A percentile compares a stretch with the other conserved stretches of the same genome.
phyloP scores from a whole-genome alignment of 2,797 vertebrate species.

The Ceryle rudis region DNA sequence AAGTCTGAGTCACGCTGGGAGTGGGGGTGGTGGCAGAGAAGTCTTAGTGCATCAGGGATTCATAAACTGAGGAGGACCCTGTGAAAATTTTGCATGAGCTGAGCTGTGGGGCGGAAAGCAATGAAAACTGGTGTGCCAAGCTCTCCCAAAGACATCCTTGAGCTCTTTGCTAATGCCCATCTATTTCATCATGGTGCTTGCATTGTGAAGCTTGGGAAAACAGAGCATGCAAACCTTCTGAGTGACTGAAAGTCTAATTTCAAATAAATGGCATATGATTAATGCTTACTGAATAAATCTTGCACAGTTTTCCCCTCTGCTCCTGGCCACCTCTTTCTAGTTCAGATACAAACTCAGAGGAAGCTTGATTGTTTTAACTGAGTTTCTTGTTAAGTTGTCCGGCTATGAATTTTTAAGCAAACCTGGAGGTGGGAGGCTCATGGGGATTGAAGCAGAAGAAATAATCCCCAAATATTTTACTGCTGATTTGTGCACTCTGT shows the following conservation, averaged over 20 bases:
- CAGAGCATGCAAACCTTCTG: not conserved
- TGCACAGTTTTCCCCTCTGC: not conserved
- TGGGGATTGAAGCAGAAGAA: not conserved
- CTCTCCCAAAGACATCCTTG: not conserved
- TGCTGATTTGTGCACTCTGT: not conserved
- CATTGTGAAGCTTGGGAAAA: not conserved
- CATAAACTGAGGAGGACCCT: not conserved
- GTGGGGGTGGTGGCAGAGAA: slow-evolving; percentile 44
- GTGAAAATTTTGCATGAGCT: not conserved
- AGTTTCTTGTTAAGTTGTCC: not conserved
- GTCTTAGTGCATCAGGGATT: not conserved
- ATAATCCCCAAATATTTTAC: not conserved
- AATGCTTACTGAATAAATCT: not conserved
- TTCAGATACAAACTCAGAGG: not conserved
- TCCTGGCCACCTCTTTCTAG: not conserved
- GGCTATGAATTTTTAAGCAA: not conserved
- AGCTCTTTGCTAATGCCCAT: not conserved
- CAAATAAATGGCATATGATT: not conserved
- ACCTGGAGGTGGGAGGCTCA: slow-evolving; percentile 12
- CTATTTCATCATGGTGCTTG: not conserved
- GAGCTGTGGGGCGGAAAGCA: not conserved
- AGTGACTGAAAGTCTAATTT: not conserved
- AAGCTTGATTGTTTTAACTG: not conserved
- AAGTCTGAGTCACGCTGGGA: slow-evolving; percentile 69
- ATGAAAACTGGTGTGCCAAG: not conserved